Base-by-base conservation (phyloP, 2,113 vertebrate species). In the Triplophysa tibetana region DNA sequence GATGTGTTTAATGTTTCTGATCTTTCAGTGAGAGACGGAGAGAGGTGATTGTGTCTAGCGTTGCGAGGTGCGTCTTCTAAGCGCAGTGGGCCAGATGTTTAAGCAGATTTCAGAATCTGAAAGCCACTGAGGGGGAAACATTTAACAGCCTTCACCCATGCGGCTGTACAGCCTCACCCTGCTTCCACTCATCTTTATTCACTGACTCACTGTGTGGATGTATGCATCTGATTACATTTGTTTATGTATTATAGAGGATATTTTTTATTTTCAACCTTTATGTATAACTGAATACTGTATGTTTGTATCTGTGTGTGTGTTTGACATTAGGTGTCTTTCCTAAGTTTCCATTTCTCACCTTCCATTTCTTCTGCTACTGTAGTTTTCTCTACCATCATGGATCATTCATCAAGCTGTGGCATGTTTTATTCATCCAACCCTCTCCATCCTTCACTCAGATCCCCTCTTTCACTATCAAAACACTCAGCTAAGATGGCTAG, bases 361-460 rank as follows among this genome's bases (percentile, higher is more conserved):
- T 76, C 54, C 60, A 68, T 69, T 63, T 41, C 41, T 54, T 48
- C 48, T 72, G 66, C 66, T 38, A 41, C 29, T 77, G 58, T 81
- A 43, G 19, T 69, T 68, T 68, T 64, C 65, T 79, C 29, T 64
- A 4, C 24, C 43, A 64, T 76, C 77, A 70, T 80, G 38, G 69
- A 75, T 79, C 70, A 75, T 75, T 83, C 70, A 79, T 79, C 76
- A 75, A n/a, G n/a, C 54, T 0, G 23, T 48, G 58, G 29, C 56
- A 65, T 83, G 77, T 76, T 80, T 83, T 76, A 79, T 80, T 83
- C 72, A 83, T 75, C 41, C 61, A 8, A 0, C 63, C 8, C 64
- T 75, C 56, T 50, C 17, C 74, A 26, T 64, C 60, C 48, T 52
- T 79, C 77, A 43, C 56, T 48, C 43, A 24, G 43, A 12, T 48